phyloP scores from a whole-genome alignment of 2,888 invertebrate species.

The Aelia acuminata region DNA sequence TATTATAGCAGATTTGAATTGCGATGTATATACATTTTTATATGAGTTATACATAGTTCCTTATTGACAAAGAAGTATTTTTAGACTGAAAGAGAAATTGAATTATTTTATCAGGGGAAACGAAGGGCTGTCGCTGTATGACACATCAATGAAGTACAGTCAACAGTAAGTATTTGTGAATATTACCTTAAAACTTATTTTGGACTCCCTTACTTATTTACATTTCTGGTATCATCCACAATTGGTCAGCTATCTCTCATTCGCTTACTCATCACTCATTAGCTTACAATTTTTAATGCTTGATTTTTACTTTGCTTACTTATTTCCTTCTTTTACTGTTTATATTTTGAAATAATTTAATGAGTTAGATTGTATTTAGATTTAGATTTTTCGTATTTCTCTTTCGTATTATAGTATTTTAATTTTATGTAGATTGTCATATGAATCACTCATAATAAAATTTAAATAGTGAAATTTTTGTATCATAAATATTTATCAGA shows the following conservation, averaged over 20 bases:
- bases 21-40: too few relatives aligned
- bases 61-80: background rate
- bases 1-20: background rate
- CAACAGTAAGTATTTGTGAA: slow-evolving; percentile 66
- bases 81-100: slow-evolving; percentile 54
- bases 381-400: background rate
- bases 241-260: slow-evolving; percentile 66
- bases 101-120: slow-evolving; percentile 65
- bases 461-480: too few relatives aligned
- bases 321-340: background rate
- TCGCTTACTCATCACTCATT: too few relatives aligned
- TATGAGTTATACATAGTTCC: too few relatives aligned
- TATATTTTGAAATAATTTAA: background rate
- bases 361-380: background rate
- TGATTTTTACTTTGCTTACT: background rate
- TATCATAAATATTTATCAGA: too few relatives aligned
- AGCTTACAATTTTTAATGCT: background rate
- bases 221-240: slow-evolving; percentile 63
- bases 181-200: background rate
- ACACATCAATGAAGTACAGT: slow-evolving; percentile 65
- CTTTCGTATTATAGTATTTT: background rate
- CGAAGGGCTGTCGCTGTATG: slow-evolving; percentile 66
- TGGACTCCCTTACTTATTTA: slow-evolving; percentile 5
- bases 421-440: background rate
- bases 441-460: background rate